These are phyloP conservation scores for Polypedilum pembai DNA, from an alignment of 1,140 invertebrate species.

Conservation along the genomic window DNA sequence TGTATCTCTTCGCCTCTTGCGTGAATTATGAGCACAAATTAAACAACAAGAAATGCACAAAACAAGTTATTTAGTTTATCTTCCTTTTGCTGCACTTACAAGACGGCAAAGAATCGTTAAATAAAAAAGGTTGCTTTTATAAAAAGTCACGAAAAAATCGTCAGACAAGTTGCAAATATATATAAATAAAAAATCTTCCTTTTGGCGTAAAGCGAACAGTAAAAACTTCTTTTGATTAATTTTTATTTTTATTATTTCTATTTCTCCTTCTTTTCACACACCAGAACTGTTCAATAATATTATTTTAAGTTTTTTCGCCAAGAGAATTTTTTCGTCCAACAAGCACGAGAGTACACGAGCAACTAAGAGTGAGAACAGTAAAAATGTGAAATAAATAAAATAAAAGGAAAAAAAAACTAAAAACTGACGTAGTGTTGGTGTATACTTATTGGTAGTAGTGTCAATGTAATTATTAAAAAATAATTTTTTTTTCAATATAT, in stretches of 20 bases:
- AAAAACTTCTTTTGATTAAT: conserved; percentile 10
- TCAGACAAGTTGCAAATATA: neutral
- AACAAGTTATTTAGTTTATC: neutral
- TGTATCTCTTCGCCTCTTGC: neutral
- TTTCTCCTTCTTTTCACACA: conserved; percentile 10
- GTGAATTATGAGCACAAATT: conserved; percentile 2
- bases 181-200: neutral
- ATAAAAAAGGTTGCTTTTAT: neutral
- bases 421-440: neutral
- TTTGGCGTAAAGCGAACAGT: neutral
- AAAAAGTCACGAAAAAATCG: conserved; percentile 5
- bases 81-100: neutral
- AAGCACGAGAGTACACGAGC: conserved; percentile 15
- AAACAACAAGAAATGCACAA: neutral
- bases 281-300: neutral
- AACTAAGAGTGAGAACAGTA: neutral
- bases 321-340: neutral
- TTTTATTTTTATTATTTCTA: neutral
- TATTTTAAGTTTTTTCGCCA: neutral
- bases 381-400: neutral
- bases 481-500: too few species aligned
- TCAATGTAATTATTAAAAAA: too few species aligned
- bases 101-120: neutral
- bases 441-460: neutral
- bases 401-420: neutral